Conservation (phyloP, 2,113 vertebrate species). For the Callionymus lyra region DNA sequence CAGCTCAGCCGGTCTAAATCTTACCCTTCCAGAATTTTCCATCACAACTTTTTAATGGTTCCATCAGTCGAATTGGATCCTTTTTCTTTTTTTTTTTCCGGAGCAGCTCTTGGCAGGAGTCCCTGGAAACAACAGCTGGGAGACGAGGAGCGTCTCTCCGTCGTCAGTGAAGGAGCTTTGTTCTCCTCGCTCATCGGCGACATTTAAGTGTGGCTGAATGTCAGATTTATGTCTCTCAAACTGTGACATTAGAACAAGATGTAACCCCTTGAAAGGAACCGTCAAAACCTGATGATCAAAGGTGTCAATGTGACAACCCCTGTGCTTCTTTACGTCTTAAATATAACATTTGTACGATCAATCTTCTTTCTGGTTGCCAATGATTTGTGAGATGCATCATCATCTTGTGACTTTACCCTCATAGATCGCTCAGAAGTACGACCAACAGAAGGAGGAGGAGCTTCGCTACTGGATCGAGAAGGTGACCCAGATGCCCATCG, state of each 20-base stretch:
- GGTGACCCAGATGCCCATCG: conserved; percentile 86
- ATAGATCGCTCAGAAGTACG: conserved; percentile 95
- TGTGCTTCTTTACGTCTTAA: no score
- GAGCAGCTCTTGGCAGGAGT: conserved; percentile 20
- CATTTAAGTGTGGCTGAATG: no score
- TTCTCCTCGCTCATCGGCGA: not conserved
- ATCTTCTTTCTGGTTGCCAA: no score
- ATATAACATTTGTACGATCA: no score
- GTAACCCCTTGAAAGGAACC: no score
- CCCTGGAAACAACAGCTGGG: conserved; percentile 16
- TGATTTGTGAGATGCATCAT: not conserved
- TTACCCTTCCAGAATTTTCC: conserved; percentile 30
- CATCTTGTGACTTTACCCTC: conserved; percentile 4
- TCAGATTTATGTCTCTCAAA: conserved; percentile 1
- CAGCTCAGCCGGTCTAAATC: conserved; percentile 13
- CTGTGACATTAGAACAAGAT: not conserved
- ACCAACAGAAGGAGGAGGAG: conserved; percentile 87
- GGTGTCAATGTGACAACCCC: no score
- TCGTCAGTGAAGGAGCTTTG: conserved; percentile 1
- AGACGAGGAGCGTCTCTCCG: conserved; percentile 14
- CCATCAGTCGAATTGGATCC: conserved; percentile 19
- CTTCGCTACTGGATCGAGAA: conserved; percentile 95
- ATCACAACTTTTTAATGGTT: conserved; percentile 22
- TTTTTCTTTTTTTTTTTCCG: conserved; percentile 7
- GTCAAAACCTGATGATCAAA: no score